Evolutionary conservation across 2,888 invertebrate genomes (phyloP).

Genomic region (Drosophila prolongata): DNA sequence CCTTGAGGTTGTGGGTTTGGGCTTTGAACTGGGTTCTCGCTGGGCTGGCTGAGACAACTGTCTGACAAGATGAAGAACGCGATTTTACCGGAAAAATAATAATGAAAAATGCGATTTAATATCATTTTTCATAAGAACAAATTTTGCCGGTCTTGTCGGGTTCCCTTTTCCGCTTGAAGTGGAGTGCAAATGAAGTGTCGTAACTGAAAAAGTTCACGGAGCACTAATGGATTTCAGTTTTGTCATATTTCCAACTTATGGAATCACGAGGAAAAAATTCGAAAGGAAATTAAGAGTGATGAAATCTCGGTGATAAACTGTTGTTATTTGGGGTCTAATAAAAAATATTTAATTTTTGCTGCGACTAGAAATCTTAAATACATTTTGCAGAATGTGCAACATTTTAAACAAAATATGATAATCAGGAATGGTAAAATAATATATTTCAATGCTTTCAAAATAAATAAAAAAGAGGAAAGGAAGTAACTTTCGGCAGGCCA

Average conservation of each 20-base stretch:
- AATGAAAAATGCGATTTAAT: constrained; percentile 67
- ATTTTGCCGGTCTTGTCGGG: constrained; percentile 48
- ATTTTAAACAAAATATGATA: no score
- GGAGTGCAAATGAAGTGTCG: constrained; percentile 43
- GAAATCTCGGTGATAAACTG: constrained; percentile 3
- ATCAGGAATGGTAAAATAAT: no score
- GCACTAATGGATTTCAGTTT: constrained; percentile 33
- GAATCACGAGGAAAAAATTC: not conserved
- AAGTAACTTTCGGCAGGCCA: no score
- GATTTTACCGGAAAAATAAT: constrained; percentile 51
- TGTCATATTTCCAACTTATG: constrained; percentile 8
- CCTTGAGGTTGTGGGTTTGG: constrained; percentile 32
- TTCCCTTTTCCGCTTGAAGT: constrained; percentile 23
- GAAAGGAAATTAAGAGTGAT: not conserved
- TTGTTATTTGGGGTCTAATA: not conserved
- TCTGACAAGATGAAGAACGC: constrained; percentile 53
- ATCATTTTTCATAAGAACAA: constrained; percentile 60
- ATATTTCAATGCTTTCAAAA: no score
- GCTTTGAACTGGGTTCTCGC: constrained; percentile 6
- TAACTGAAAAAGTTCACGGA: constrained; percentile 8
- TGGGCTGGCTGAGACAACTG: constrained; percentile 38
- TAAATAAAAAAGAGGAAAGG: no score
- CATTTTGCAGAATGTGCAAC: no score
- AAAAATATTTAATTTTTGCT: not conserved
- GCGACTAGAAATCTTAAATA: no score